A percentile compares a stretch with the other conserved stretches of the same genome.
Evolutionary conservation across 2,797 vertebrate genomes (phyloP).

Genomic region (Sebastes vulpes): DNA sequence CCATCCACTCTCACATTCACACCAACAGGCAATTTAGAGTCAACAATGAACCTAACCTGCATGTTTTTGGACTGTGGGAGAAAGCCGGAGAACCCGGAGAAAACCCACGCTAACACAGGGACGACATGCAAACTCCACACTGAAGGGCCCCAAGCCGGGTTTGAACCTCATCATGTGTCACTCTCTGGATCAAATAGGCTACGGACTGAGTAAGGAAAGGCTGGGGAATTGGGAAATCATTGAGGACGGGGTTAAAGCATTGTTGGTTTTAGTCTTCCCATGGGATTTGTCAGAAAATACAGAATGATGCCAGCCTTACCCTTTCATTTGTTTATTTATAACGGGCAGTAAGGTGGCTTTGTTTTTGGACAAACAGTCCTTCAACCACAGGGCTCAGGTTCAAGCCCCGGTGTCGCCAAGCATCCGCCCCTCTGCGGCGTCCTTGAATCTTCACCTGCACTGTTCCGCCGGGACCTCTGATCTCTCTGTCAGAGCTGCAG

Average conservation of each 20-base stretch:
- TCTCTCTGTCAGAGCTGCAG: not conserved
- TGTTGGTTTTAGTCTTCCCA: not conserved
- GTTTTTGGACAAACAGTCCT: not conserved
- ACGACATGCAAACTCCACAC: no score
- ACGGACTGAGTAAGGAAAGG: not conserved
- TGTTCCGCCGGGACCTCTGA: constrained; percentile 10
- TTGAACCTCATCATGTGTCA: not conserved
- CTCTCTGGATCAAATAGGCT: not conserved
- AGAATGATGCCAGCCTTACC: not conserved
- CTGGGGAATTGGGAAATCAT: not conserved
- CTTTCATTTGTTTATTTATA: not conserved
- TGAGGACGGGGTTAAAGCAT: not conserved
- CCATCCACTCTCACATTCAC: no score
- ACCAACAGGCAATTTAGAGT: no score
- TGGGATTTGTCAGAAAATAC: not conserved
- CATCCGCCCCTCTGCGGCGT: not conserved
- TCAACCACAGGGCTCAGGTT: constrained; percentile 1
- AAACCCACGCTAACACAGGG: no score
- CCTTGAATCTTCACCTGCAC: constrained; percentile 35
- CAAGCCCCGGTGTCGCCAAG: not conserved
- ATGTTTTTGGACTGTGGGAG: no score
- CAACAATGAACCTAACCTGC: no score
- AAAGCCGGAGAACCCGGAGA: no score
- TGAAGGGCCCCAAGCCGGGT: no score
- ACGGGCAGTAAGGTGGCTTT: not conserved